Evolutionary conservation across 2,113 vertebrate species (phyloP).

Genomic region (Taurulus bubalis): DNA sequence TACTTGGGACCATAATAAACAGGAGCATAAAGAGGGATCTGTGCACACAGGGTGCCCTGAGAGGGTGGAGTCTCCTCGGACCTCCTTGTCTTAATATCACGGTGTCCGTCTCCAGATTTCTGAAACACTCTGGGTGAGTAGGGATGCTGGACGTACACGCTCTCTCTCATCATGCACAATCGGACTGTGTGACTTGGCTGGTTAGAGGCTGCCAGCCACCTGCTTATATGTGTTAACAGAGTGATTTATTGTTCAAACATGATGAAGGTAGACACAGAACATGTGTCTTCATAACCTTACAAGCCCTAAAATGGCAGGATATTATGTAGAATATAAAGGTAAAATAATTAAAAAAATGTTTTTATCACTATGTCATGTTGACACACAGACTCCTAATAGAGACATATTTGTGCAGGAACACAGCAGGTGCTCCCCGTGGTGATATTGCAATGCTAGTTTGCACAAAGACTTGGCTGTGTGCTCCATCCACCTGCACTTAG

Average conservation of each 20-base stretch:
- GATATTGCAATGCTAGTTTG: constrained; percentile 46
- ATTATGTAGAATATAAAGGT: constrained; percentile 4
- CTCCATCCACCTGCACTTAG: constrained; percentile 68
- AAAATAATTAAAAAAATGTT: constrained; percentile 8
- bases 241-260: constrained; percentile 60
- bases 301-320: constrained; percentile 30
- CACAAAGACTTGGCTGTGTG: constrained; percentile 75
- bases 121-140: constrained; percentile 23
- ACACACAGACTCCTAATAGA: constrained; percentile 54
- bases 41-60: constrained; percentile 86
- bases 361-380: constrained; percentile 29
- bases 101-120: constrained; percentile 62
- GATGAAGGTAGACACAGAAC: constrained; percentile 38
- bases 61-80: constrained; percentile 72
- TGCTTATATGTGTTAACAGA: constrained; percentile 63
- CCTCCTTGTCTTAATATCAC: constrained; percentile 90
- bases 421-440: constrained; percentile 65
- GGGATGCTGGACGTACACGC: constrained; percentile 45
- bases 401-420: constrained; percentile 51
- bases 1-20: constrained; percentile 98
- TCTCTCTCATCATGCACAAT: constrained; percentile 40
- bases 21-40: constrained; percentile 98
- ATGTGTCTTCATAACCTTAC: constrained; percentile 37
- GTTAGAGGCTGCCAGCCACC: constrained; percentile 58
- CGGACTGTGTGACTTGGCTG: constrained; percentile 38